Base-by-base conservation (phyloP, 1,140 invertebrate genomes). In the Lordiphosa mommai region DNA sequence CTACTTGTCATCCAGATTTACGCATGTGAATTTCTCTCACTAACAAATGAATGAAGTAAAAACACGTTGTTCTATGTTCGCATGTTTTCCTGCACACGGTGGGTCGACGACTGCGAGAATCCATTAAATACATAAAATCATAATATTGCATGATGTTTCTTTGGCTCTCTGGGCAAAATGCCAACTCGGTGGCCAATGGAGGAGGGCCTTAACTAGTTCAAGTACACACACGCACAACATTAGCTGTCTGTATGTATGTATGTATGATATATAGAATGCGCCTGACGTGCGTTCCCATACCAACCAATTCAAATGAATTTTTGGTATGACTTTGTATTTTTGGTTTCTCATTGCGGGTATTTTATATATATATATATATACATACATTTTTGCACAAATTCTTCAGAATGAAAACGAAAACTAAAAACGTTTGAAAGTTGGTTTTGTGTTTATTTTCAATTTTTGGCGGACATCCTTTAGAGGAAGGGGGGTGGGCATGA, bases 171-270 rank as follows among this genome's bases (percentile, higher is more conserved):
- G 69, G 77, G 76, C 77, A 71, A 55, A 6, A 13, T 65, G 74
- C 73, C 69, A 79, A 52, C 20, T 16, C 34, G 53, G 46, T 48
- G 23, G 65, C 59, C 57, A 71, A 64, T 72, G 69, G 65, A 59
- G 49, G 48, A 50, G 61, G 48, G 58, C 52, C 55, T 46, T 61
- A 76, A 84, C 59, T 84, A 72, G 77, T 82, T 84, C 67, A 82
- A 82, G 77, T 64, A 82, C 57, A 32, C 41, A 55, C 38, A 51
- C 7, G 48, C 27, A 49, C 34, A 46, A 23, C 57, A 44, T 36
- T 30, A 17, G 13, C 32, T 40, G 47, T 50, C 44, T 67, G 44
- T 44, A 27, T 7, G 23, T 27, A 27, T 7, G 23, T 7, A 27
- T 27, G 16, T 43, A 46, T 23, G 9, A 13, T 20, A 27, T 27